phyloP scores from a whole-genome alignment of 2,888 invertebrate species.

The Resseliella maxima region DNA sequence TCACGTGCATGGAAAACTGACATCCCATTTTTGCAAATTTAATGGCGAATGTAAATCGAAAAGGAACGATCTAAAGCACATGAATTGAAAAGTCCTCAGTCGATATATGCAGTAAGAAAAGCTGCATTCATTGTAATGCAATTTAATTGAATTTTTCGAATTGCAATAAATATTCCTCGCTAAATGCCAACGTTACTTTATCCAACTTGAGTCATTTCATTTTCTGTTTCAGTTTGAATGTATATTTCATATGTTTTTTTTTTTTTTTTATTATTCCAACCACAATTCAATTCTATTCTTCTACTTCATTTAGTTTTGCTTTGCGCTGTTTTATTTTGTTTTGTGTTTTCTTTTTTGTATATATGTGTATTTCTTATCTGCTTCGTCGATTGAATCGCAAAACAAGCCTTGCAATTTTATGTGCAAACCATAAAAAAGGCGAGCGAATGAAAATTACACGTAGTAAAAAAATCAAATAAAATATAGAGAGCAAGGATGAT shows the following conservation, averaged over 20 bases:
- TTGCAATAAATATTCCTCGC: not conserved
- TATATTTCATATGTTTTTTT: not conserved
- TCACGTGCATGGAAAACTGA: not conserved
- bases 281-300: too few species aligned
- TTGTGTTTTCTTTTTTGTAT: too few species aligned
- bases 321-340: too few species aligned
- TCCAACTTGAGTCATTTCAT: not conserved
- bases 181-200: not conserved
- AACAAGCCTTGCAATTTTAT: too few species aligned
- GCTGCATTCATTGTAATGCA: not conserved
- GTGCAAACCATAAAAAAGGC: too few species aligned
- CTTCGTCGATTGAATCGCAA: too few species aligned
- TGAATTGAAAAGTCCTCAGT: not conserved
- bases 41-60: not conserved
- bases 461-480: not conserved
- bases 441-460: not conserved
- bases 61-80: not conserved
- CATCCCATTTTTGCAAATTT: slow-evolving; percentile 9
- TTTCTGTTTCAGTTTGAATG: not conserved
- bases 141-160: slow-evolving; percentile 24
- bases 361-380: too few species aligned
- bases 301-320: too few species aligned
- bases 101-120: not conserved
- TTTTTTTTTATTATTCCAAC: not conserved
- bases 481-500: not conserved